These are phyloP conservation scores for Melanostigma gelatinosum DNA, from an alignment of 2,113 vertebrate genomes.

Conservation along the genomic window DNA sequence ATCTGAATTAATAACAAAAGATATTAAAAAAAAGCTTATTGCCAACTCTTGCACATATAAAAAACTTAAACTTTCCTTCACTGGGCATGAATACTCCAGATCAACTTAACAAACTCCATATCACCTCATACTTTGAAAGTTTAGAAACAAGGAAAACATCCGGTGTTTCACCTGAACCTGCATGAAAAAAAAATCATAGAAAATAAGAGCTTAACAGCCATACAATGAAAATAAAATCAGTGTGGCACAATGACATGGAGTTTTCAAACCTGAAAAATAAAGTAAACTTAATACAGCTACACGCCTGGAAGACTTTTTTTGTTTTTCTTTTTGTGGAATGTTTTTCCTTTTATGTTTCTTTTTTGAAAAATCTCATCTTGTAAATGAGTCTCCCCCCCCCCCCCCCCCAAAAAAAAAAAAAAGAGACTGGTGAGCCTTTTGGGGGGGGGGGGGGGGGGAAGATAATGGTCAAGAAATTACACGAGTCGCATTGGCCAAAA, in stretches of 20 bases:
- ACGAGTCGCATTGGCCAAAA: slow-evolving; percentile 47
- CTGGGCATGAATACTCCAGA: slow-evolving; percentile 72
- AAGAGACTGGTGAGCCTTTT: slow-evolving; percentile 21
- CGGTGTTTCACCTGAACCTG: slow-evolving; percentile 79
- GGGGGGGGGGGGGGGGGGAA: too few species aligned
- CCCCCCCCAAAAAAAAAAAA: too few species aligned
- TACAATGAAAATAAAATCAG: slow-evolving; percentile 55
- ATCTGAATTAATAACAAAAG: slow-evolving; percentile 27
- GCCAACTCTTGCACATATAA: slow-evolving; percentile 61
- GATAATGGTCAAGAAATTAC: slow-evolving; percentile 39
- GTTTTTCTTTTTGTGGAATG: slow-evolving; percentile 75
- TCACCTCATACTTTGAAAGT: slow-evolving; percentile 51
- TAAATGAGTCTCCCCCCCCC: too few species aligned
- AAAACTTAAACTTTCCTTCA: slow-evolving; percentile 49
- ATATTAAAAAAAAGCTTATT: slow-evolving; percentile 45
- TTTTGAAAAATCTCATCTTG: slow-evolving; percentile 15
- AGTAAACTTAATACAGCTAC: slow-evolving; percentile 80
- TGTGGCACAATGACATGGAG: slow-evolving; percentile 83
- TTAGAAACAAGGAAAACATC: slow-evolving; percentile 66
- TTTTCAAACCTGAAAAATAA: slow-evolving; percentile 75
- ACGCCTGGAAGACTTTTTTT: slow-evolving; percentile 76
- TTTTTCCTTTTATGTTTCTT: slow-evolving; percentile 52
- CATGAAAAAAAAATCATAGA: slow-evolving; percentile 67
- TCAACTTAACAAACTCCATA: slow-evolving; percentile 50
- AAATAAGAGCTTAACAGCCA: slow-evolving; percentile 75